A percentile compares a stretch with the other conserved stretches of the same genome.
Conservation (phyloP, 2,113 vertebrate species). For the Larimichthys polyactis region DNA sequence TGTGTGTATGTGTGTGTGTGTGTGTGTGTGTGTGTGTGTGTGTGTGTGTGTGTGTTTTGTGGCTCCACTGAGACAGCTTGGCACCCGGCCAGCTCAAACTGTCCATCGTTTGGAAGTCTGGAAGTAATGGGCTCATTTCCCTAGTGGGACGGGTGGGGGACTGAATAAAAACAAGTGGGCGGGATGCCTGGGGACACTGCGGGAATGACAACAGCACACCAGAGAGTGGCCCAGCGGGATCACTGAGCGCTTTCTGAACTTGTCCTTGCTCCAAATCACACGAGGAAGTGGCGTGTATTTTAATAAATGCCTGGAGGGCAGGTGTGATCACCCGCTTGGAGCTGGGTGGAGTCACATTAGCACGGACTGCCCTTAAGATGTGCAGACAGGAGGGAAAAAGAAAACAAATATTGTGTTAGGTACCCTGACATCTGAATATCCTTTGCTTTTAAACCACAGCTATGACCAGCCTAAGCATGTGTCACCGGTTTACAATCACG, state of each 20-base stretch:
- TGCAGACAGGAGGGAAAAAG: neutral
- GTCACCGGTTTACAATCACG: neutral
- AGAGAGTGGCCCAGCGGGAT: slow-evolving; percentile 7
- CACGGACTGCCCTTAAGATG: neutral
- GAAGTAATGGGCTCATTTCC: slow-evolving; percentile 60
- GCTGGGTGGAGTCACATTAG: neutral
- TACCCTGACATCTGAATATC: neutral
- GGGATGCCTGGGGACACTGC: slow-evolving; percentile 17
- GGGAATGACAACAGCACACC: slow-evolving; percentile 53
- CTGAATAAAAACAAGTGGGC: slow-evolving; percentile 37
- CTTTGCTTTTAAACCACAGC: neutral
- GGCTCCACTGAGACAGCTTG: slow-evolving; percentile 50
- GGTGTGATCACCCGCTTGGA: neutral
- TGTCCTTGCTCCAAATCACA: neutral
- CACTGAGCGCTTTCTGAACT: neutral
- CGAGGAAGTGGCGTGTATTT: neutral
- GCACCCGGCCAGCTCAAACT: slow-evolving; percentile 48
- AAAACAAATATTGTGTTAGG: neutral
- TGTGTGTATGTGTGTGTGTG: too few relatives aligned
- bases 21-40: too few relatives aligned
- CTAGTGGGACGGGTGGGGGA: slow-evolving; percentile 9
- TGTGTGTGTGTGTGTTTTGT: slow-evolving; percentile 24
- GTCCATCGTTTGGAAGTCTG: slow-evolving; percentile 51
- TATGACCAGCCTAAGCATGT: neutral
- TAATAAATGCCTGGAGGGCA: neutral